Conservation (phyloP, 2,888 invertebrate species). For the Trimorus sp. region DNA sequence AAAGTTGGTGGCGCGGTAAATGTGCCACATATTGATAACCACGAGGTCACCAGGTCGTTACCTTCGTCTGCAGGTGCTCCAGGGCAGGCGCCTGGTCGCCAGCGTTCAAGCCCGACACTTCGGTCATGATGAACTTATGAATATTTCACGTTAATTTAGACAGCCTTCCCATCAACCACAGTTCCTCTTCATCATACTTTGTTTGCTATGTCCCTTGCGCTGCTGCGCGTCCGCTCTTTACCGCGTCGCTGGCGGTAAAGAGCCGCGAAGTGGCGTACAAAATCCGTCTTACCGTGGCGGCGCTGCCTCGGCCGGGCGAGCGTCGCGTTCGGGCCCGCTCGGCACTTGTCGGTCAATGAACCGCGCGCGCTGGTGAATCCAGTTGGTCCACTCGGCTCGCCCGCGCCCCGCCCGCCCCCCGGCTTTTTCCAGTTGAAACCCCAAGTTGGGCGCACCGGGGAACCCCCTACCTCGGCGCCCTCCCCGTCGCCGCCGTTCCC, state of each 20-base stretch:
- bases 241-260: slow-evolving; percentile 34
- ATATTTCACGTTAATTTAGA: slow-evolving; percentile 76
- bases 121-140: slow-evolving; percentile 57
- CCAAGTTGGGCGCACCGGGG: slow-evolving; percentile 71
- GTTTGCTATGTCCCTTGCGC: too few species aligned
- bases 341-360: slow-evolving; percentile 81
- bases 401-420: slow-evolving; percentile 51
- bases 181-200: too few species aligned
- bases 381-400: slow-evolving; percentile 80
- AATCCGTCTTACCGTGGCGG: slow-evolving; percentile 69
- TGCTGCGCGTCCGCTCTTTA: too few species aligned
- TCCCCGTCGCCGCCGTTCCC: slow-evolving; percentile 49
- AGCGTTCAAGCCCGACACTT: slow-evolving; percentile 63
- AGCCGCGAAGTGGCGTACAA: slow-evolving; percentile 64
- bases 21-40: slow-evolving; percentile 27
- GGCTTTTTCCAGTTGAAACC: slow-evolving; percentile 56
- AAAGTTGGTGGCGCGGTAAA: slow-evolving; percentile 1
- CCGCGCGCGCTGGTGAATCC: slow-evolving; percentile 80
- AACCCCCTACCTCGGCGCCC: slow-evolving; percentile 50
- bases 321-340: slow-evolving; percentile 72
- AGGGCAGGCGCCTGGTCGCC: slow-evolving; percentile 70
- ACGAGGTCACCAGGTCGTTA: slow-evolving; percentile 61
- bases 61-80: slow-evolving; percentile 74
- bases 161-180: slow-evolving; percentile 66
- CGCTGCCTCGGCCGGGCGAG: slow-evolving; percentile 51